Percentiles rank a stretch among this genome's conserved stretches.
Conservation (phyloP, 2,797 vertebrate genomes). For the Ptychobarbus kaznakovi region DNA sequence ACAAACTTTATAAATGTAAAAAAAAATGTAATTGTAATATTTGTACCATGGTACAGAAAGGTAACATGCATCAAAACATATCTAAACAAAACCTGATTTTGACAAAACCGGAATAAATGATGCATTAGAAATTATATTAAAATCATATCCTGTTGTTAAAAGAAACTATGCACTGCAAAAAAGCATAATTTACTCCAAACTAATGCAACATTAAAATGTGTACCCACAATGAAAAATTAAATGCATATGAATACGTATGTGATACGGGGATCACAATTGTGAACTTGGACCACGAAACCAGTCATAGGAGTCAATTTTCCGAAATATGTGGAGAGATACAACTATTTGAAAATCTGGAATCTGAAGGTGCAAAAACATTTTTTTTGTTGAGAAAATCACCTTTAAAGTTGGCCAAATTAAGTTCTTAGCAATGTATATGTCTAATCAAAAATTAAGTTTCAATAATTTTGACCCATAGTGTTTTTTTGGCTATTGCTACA, state of each 20-base stretch:
- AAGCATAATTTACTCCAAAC: background rate
- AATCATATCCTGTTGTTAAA: background rate
- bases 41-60: slow-evolving; percentile 16
- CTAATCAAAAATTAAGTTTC: too few relatives aligned
- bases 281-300: too few relatives aligned
- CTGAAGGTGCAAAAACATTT: too few relatives aligned
- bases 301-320: too few relatives aligned
- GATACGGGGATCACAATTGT: too few relatives aligned
- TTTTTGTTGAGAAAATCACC: too few relatives aligned
- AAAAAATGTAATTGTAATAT: background rate
- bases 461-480: too few relatives aligned
- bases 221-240: slow-evolving; percentile 7
- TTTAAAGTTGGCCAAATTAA: too few relatives aligned
- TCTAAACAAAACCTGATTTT: background rate
- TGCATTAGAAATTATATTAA: background rate
- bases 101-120: background rate
- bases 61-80: slow-evolving; percentile 21
- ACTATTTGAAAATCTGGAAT: too few relatives aligned
- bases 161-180: background rate
- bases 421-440: too few relatives aligned
- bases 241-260: background rate
- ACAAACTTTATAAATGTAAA: slow-evolving; percentile 30
- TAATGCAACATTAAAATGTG: slow-evolving; percentile 5
- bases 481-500: too few relatives aligned
- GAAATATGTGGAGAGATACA: too few relatives aligned